phyloP scores from a whole-genome alignment of 1,140 invertebrate species.

The Danaus plexippus region DNA sequence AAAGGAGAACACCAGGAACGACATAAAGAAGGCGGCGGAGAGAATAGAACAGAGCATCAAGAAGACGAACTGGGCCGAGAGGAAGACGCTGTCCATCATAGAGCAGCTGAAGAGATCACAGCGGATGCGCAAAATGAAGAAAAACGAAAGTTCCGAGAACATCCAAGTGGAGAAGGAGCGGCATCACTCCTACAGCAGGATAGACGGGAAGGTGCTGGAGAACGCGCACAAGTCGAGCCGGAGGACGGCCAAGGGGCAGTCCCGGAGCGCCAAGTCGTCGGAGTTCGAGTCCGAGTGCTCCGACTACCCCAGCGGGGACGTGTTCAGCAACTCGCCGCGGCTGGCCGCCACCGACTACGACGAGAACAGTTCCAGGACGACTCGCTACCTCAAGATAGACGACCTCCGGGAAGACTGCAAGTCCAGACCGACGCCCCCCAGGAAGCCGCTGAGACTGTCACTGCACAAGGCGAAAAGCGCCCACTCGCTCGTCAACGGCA shows the following conservation, averaged over 20 bases:
- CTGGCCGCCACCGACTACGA: conserved; percentile 63
- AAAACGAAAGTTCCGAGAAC: conserved; percentile 59
- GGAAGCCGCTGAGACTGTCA: conserved; percentile 86
- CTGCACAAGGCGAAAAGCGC: conserved; percentile 86
- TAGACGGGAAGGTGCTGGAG: conserved; percentile 67
- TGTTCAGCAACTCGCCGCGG: conserved; percentile 54
- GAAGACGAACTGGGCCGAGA: conserved; percentile 65
- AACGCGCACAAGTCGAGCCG: conserved; percentile 68
- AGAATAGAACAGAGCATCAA: conserved; percentile 63
- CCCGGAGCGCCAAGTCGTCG: conserved; percentile 76
- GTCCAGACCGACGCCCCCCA: conserved; percentile 82
- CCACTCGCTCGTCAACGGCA: conserved; percentile 77
- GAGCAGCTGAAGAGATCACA: conserved; percentile 63
- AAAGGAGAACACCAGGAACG: conserved; percentile 32
- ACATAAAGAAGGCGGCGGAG: conserved; percentile 54
- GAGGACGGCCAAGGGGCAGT: conserved; percentile 63
- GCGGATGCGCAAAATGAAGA: conserved; percentile 53
- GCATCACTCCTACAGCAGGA: conserved; percentile 59
- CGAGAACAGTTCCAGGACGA: conserved; percentile 67
- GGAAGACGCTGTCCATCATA: conserved; percentile 61
- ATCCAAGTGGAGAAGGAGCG: conserved; percentile 51
- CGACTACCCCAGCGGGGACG: conserved; percentile 61
- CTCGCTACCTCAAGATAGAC: conserved; percentile 66
- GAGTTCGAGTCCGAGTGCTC: conserved; percentile 78
- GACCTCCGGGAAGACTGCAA: conserved; percentile 51